Evolutionary conservation across 1,140 invertebrate genomes (phyloP), one percentile per base, ranked within the genome.

Genomic region (Phymorhynchus buccinoides): DNA sequence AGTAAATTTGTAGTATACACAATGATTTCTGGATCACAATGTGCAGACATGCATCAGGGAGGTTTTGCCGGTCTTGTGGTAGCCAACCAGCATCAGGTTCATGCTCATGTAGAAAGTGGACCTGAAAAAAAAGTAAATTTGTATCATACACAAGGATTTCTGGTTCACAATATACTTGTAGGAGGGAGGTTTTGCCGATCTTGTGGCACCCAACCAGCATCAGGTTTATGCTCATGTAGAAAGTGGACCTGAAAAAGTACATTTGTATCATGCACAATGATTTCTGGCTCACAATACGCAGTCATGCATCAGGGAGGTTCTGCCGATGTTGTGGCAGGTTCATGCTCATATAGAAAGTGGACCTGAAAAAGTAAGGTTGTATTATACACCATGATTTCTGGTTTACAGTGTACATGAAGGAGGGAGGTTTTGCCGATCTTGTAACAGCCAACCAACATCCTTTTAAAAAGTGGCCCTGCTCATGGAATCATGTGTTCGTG

Each of bases 21-120:
- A n/a, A n/a, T n/a, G n/a, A n/a, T n/a, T n/a, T n/a, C n/a, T n/a
- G n/a, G n/a, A n/a, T n/a, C n/a, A n/a, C n/a, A n/a, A n/a, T n/a
- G n/a, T n/a, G n/a, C n/a, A n/a, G n/a, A n/a, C n/a, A n/a, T n/a
- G n/a, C n/a, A n/a, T n/a, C 4, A 99, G 93, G 78, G 97, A 98
- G 0, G 98, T 99, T 93, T 99, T 99, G 0, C 98, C 97, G 88
- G 97, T 97, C 22, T 97, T 97, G 91, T 98, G 97, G 16, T 97
- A 95, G 0, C 99, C 99, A 27, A 99, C 98, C 75, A 99, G 96
- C 98, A 99, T 99, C 3, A 99, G 94, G 92, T 99, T 99, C 96
- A 99, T 97, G 62, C 97, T 94, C 7, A 97, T 96, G 93, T 99
- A 99, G 0, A 97, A 96, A 91, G 96, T 96, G 0, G 98, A 98